These are phyloP conservation scores for Heliornis fulica DNA, from an alignment of 2,113 vertebrate genomes.

Conservation along the genomic window DNA sequence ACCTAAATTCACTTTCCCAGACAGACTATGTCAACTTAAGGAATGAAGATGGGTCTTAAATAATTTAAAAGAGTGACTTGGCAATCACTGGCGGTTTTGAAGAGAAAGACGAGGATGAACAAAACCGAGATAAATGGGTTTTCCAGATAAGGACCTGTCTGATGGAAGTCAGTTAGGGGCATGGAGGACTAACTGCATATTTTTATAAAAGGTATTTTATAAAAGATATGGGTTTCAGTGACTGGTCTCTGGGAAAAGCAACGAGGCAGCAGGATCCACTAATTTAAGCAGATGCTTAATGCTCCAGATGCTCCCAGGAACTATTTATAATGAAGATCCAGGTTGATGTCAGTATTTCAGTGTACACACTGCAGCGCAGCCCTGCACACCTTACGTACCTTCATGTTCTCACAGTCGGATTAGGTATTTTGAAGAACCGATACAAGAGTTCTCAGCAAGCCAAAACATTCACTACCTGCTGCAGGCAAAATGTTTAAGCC, in stretches of 20 bases:
- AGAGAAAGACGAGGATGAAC: not conserved
- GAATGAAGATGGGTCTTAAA: not conserved
- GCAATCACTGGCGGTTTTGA: not conserved
- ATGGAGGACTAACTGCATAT: not conserved
- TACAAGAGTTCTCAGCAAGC: not conserved
- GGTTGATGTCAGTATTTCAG: not conserved
- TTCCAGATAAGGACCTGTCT: not conserved
- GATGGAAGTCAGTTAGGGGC: not conserved
- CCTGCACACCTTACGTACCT: not conserved
- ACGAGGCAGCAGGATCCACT: not conserved
- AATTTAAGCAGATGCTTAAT: not conserved
- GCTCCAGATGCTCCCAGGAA: not conserved
- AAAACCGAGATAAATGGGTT: not conserved
- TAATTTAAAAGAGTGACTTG: not conserved
- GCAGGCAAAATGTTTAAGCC: not conserved
- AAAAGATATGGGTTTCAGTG: not conserved
- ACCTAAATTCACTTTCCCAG: not conserved
- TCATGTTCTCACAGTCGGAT: not conserved
- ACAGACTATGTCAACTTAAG: not conserved
- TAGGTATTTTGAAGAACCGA: not conserved
- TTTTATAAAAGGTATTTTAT: not conserved
- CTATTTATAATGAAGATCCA: not conserved
- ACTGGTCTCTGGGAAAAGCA: not conserved
- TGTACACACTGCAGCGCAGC: rapidly evolving
- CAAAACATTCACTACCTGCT: not conserved